A percentile compares a stretch with the other conserved stretches of the same genome.
Evolutionary conservation across 2,888 invertebrate species (phyloP).

Genomic region (Mesorhabditis belari): DNA sequence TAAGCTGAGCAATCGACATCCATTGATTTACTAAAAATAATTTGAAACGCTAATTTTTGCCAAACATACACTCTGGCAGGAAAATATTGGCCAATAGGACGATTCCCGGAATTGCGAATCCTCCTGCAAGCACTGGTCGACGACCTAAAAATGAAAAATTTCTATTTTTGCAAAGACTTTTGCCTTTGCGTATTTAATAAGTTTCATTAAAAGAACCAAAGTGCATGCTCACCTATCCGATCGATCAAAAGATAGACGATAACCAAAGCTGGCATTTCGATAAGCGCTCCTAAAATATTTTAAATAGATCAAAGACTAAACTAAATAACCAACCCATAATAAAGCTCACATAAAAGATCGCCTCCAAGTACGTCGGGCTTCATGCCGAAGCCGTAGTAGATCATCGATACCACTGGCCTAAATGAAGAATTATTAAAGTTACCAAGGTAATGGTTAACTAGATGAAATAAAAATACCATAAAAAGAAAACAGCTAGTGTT

Average conservation of each 20-base stretch:
- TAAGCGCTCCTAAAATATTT: conserved; percentile 60
- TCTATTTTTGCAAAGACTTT: too few species aligned
- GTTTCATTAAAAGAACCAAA: too few species aligned
- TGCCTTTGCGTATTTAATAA: too few species aligned
- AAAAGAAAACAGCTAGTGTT: conserved; percentile 29
- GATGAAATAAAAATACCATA: conserved; percentile 47
- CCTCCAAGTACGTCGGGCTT: conserved; percentile 74
- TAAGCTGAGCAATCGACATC: conserved; percentile 60
- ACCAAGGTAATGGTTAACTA: conserved; percentile 64
- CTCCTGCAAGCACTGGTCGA: conserved; percentile 41
- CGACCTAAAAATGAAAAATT: conserved; percentile 54
- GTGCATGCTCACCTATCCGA: conserved; percentile 26
- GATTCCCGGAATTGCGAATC: conserved; percentile 41
- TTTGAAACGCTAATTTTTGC: too few species aligned
- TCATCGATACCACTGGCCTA: conserved; percentile 73
- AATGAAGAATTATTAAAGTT: conserved; percentile 1
- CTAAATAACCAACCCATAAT: too few species aligned
- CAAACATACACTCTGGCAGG: conserved; percentile 54
- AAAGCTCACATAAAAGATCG: conserved; percentile 72
- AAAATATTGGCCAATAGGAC: conserved; percentile 45
- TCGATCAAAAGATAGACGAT: conserved; percentile 45
- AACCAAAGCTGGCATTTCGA: conserved; percentile 55
- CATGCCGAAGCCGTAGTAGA: conserved; percentile 81
- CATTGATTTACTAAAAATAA: conserved; percentile 13
- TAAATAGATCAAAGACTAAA: too few species aligned